Percentiles rank a stretch among this genome's conserved stretches.
phyloP scores from a whole-genome alignment of 2,797 vertebrate species.

The Notoglanidium macrostoma region DNA sequence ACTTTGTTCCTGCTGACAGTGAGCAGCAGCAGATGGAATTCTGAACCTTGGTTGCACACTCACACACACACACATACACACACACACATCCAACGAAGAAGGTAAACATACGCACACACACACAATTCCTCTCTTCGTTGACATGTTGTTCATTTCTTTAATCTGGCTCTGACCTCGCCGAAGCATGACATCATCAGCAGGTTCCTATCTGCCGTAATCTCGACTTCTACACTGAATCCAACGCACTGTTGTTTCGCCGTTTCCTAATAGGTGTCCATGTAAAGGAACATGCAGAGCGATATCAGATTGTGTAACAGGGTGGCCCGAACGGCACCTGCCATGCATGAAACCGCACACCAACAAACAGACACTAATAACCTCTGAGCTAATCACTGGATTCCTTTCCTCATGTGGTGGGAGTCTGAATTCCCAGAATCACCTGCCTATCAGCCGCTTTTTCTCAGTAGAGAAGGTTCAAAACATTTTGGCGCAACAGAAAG shows the following conservation, averaged over 20 bases:
- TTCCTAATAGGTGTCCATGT: background rate
- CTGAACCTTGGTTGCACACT: constrained; percentile 7
- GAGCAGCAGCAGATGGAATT: constrained; percentile 17
- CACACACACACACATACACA: background rate
- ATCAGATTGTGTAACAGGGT: background rate
- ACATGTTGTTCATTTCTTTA: background rate
- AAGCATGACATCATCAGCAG: constrained; percentile 18
- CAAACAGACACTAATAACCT: constrained; percentile 2
- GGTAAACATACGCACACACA: constrained; percentile 8
- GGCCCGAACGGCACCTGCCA: background rate
- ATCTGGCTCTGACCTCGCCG: background rate
- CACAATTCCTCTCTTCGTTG: background rate
- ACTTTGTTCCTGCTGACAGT: constrained; percentile 20
- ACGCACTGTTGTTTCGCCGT: background rate
- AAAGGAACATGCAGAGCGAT: background rate
- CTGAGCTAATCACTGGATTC: constrained; percentile 14
- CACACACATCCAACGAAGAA: background rate
- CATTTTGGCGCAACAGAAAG: background rate
- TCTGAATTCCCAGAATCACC: constrained; percentile 1
- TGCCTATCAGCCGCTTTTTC: background rate
- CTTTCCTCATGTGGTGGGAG: background rate
- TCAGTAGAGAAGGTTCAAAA: background rate
- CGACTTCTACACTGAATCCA: background rate
- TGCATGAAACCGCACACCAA: background rate
- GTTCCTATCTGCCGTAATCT: background rate